phyloP scores from a whole-genome alignment of 2,888 invertebrate species.

The Cephalotes varians region DNA sequence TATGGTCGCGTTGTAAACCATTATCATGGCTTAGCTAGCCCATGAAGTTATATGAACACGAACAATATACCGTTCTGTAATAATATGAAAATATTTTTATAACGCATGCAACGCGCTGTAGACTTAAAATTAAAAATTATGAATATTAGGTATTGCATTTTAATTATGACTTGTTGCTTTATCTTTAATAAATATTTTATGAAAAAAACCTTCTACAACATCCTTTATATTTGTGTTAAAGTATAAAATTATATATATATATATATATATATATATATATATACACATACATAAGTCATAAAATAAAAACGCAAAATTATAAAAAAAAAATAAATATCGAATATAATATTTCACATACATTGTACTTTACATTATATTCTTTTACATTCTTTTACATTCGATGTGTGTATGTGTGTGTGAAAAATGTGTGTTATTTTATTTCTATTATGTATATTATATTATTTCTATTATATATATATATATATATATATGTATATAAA shows the following conservation, averaged over 20 bases:
- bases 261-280: background rate
- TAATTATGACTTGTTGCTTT: background rate
- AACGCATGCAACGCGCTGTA: background rate
- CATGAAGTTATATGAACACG: slow-evolving; percentile 41
- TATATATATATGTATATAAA: too few species aligned
- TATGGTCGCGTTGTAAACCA: slow-evolving; percentile 27
- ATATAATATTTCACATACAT: background rate
- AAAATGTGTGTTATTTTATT: background rate
- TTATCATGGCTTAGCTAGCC: slow-evolving; percentile 26
- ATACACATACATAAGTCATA: background rate
- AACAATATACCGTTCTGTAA: slow-evolving; percentile 38
- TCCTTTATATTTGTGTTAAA: background rate
- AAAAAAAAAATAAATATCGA: background rate
- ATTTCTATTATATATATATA: background rate
- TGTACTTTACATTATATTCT: background rate
- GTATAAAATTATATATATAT: too few species aligned
- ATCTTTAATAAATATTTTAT: background rate
- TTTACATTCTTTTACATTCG: background rate
- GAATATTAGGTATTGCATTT: slow-evolving; percentile 2
- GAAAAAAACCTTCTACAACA: background rate
- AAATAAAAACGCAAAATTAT: background rate
- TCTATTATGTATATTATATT: background rate
- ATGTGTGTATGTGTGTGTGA: background rate
- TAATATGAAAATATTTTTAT: slow-evolving; percentile 34
- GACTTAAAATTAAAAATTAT: slow-evolving; percentile 23